These are phyloP conservation scores for Heliothis subflexa DNA, from an alignment of 1,140 invertebrate species.

Conservation along the genomic window DNA sequence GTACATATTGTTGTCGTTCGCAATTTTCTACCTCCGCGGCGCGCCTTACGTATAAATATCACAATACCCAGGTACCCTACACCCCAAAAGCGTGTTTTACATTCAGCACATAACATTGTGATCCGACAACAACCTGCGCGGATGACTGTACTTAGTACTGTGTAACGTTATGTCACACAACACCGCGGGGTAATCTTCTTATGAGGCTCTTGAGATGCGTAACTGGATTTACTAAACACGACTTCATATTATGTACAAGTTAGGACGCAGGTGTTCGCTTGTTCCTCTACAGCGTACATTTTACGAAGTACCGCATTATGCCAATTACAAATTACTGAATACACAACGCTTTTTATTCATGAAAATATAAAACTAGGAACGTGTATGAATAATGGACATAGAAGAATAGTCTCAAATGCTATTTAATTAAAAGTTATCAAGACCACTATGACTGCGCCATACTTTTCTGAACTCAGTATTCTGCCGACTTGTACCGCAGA, in stretches of 20 bases:
- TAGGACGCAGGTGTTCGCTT: constrained; percentile 24
- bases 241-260: constrained; percentile 35
- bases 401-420: neutral
- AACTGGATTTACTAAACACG: constrained; percentile 37
- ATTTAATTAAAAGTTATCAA: constrained; percentile 33
- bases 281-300: neutral
- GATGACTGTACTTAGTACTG: constrained; percentile 22
- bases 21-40: constrained; percentile 24
- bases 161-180: constrained; percentile 21
- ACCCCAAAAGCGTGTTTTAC: constrained; percentile 26
- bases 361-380: neutral
- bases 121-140: constrained; percentile 31
- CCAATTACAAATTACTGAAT: neutral
- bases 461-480: constrained; percentile 26
- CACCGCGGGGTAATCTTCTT: constrained; percentile 31
- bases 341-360: no score
- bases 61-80: constrained; percentile 23
- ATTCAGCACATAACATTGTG: constrained; percentile 34
- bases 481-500: neutral
- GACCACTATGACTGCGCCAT: neutral
- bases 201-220: constrained; percentile 9
- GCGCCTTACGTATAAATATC: constrained; percentile 20
- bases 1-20: constrained; percentile 36
- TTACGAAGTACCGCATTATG: neutral
- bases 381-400: neutral